Evolutionary conservation across 1,140 invertebrate species (phyloP).

Genomic region (Hydropsyche tenuis): DNA sequence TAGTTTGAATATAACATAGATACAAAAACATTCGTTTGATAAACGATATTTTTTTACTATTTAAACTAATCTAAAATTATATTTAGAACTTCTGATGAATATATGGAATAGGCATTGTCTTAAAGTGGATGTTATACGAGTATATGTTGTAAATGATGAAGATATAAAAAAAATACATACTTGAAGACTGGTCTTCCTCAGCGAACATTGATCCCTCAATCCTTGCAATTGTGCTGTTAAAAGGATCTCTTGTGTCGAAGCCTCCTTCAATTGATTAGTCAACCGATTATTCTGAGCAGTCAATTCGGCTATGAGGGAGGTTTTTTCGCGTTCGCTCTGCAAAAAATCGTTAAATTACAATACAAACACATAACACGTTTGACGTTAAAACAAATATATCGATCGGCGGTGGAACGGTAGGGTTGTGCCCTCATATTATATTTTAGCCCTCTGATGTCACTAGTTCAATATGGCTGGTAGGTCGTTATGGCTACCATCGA

Average conservation of each 20-base stretch:
- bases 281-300: conserved; percentile 90
- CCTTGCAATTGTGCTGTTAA: conserved; percentile 80
- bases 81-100: no score
- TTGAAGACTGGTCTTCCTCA: conserved; percentile 77
- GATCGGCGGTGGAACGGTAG: neutral
- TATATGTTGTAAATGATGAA: no score
- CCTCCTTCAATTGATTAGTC: conserved; percentile 85
- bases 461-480: neutral
- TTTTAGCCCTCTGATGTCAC: conserved; percentile 23
- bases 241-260: conserved; percentile 80
- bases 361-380: no score
- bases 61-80: no score
- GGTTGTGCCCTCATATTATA: neutral
- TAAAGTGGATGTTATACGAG: no score
- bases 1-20: no score
- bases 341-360: no score
- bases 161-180: conserved; percentile 50
- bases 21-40: no score
- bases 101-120: no score
- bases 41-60: no score
- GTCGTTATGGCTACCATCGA: conserved; percentile 29
- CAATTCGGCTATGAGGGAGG: conserved; percentile 81
- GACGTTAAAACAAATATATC: neutral
- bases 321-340: conserved; percentile 80
- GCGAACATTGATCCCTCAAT: conserved; percentile 82